Evolutionary conservation across 2,888 invertebrate genomes (phyloP), one percentile per base, ranked within the genome.

Genomic region (Ophion obscuratus): DNA sequence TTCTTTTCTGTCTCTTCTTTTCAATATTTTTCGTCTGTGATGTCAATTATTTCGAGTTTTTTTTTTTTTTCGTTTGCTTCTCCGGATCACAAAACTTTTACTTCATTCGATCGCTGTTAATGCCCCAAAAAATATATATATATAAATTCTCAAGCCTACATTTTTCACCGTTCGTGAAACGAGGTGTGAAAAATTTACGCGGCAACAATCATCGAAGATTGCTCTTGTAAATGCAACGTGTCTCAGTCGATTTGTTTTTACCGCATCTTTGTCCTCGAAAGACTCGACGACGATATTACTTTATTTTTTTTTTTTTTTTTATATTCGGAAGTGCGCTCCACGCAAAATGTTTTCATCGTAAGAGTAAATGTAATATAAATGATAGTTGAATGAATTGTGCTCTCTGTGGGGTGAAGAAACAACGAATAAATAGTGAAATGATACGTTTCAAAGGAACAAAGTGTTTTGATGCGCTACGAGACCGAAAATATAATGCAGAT

Each of bases 191-290:
- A 76, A 66, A 31, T 62, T 75, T 20, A 24, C 36, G 20, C 53
- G 70, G 47, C 79, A 71, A 79, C 27, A 59, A 83, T 85, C 71
- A 73, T 83, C 79, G 85, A 80, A 83, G 79, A 83, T 83, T 70
- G 70, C 82, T 68, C 61, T 83, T 76, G 64, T 86, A 86, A 86
- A 86, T 86, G 86, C 86, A 86, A 78, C 57, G 76, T 74, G 40
- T 77, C 44, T 86, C 84, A 86, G 86, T 86, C 86, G 57, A 53
- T 86, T 71, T 73, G 44, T 76, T 77, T 68, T 59, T 59, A 24
- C 53, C 31, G 31, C 75, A 59, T 24, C 71, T 31, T 66, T 57
- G 70, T 68, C 31, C 24, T 47, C 36, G 27, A 62, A 85, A 11
- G 62, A 79, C n/a, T 78, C 67, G 68, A 78, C 74, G 82, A 66